Evolutionary conservation across 2,888 invertebrate species (phyloP).

Genomic region (Troides aeacus): DNA sequence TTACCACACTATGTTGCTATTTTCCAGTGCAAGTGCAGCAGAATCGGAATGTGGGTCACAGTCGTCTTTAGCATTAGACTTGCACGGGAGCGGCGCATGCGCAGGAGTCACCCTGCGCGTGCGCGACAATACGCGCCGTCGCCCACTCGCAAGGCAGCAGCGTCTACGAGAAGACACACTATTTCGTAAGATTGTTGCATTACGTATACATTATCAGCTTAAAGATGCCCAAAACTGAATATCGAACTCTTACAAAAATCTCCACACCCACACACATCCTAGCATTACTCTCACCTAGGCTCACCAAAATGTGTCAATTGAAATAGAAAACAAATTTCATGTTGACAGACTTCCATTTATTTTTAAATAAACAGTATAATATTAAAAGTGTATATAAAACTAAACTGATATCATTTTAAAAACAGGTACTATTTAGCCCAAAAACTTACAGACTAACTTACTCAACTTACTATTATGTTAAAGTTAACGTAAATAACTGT

Average conservation of each 20-base stretch:
- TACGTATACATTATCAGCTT: too few species aligned
- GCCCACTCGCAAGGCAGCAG: constrained; percentile 87
- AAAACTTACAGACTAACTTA: too few species aligned
- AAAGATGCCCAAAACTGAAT: too few species aligned
- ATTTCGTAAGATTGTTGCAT: constrained; percentile 57
- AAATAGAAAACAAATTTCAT: not conserved
- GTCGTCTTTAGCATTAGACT: constrained; percentile 87
- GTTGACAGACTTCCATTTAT: not conserved
- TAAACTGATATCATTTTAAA: not conserved
- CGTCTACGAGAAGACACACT: constrained; percentile 86
- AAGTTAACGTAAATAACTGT: too few species aligned
- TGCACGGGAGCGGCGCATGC: constrained; percentile 81
- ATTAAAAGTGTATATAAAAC: not conserved
- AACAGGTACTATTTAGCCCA: too few species aligned
- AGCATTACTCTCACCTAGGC: too few species aligned
- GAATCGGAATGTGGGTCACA: constrained; percentile 81
- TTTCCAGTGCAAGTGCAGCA: constrained; percentile 63
- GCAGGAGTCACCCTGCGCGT: constrained; percentile 79
- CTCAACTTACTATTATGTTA: too few species aligned
- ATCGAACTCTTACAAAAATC: too few species aligned
- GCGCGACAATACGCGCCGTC: constrained; percentile 85
- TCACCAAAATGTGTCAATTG: not conserved
- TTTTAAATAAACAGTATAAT: not conserved
- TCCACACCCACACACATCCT: too few species aligned
- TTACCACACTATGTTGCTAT: not conserved